Evolutionary conservation across 1,140 invertebrate genomes (phyloP), one percentile per base, ranked within the genome.

Genomic region (Mactra quadrangularis): DNA sequence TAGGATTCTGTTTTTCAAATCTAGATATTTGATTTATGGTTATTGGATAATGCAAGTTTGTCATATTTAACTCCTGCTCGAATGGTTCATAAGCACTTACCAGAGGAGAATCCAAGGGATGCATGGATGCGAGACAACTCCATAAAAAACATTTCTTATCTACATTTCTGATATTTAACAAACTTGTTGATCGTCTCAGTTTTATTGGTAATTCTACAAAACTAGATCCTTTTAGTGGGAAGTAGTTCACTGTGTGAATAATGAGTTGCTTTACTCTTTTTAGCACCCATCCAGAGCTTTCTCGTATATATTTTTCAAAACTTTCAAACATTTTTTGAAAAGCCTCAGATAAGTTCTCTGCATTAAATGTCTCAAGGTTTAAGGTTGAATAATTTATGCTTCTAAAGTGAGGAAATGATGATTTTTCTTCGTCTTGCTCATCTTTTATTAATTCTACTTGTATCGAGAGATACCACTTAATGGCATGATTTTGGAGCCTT

Each of bases 61-160:
- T 38, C 75, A 78, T 78, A 55, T 66, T 66, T 22, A 78, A 35
- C 53, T 78, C 55, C 47, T 45, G 31, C 41, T 68, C 64, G 22
- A 41, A 45, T 33, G 3, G 6, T 17, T 11, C 11, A 27, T 68
- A 68, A 68, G 35, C 3, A n/a, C 31, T 15, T 41, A 47, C 64
- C 15, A n/a, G 22, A 2, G 35, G 15, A 41, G 17, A 15, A 3
- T 17, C 15, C 3, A 27, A 9, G 11, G 64, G 64, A n/a, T 68
- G 64, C 3, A 45, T 3, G 3, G 35, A 41, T 13, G 64, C 64
- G 3, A 68, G 25, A 15, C 35, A 4, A 27, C 64, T 29, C 38
- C 38, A 41, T 41, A 7, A 15, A n/a, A 41, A 41, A 41, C 38
- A 41, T 41, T 41, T 41, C 38, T 41, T 6, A 15, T 41, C 38